Evolutionary conservation across 2,888 invertebrate species (phyloP), one percentile per base, ranked within the genome.

Genomic region (Apantesis nais): DNA sequence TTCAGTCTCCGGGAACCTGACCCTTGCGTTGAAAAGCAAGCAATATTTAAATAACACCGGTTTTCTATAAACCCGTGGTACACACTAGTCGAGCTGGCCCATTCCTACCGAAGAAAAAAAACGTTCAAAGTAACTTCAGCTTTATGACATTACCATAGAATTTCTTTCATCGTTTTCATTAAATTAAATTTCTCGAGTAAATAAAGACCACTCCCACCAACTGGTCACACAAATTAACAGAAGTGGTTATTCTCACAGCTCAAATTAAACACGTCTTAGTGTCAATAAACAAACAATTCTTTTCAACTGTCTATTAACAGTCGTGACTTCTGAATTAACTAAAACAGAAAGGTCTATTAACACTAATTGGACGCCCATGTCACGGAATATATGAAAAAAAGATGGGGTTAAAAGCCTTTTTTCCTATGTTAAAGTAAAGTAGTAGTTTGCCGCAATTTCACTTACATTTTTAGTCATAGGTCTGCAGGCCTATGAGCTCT

Each of bases 301-400:
- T 62, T 55, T 31, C 14, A 2, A 58, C 22, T 41, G 14, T 44
- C 29, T 39, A 29, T 62, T 37, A 39, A 63, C 39, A 64, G 58
- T 55, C 68, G 68, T 68, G 68, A 68, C 44, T 68, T 55, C 22
- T 31, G 25, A 64, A 68, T 68, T 68, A 64, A 58, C 68, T 25
- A 7, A 34, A 63, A 41, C 55, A n/a, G 41, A 55, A 41, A 68
- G 41, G 39, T n/a, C 3, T 64, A 48, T 68, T 55, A 31, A 58
- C 68, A 68, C 41, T 58, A 9, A 44, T 61, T 48, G 34, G 19
- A 48, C 1, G 11, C 19, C 16, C 65, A 52, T 65, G 52, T 52
- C 22, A 34, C 31, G 12, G 29, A 63, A 31, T 1, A 1, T n/a
- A 37, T 37, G 25, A 55, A 12, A 31, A 9, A 31, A n/a, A 25